Evolutionary conservation across 2,888 invertebrate genomes (phyloP).

Genomic region (Caenorhabditis imperialis): DNA sequence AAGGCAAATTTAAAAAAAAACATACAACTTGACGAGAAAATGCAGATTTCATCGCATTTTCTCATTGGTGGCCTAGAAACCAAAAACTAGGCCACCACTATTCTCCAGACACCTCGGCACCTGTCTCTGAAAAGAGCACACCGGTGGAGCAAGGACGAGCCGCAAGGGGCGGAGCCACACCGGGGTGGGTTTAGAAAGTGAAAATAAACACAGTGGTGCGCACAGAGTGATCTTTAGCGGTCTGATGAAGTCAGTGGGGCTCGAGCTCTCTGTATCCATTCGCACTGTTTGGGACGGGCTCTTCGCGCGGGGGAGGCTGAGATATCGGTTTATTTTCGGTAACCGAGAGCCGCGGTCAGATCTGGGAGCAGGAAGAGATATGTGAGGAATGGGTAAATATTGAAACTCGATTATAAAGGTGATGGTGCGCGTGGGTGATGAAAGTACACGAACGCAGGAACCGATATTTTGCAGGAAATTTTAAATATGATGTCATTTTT

Average conservation of each 20-base stretch:
- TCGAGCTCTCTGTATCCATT: slow-evolving; percentile 13
- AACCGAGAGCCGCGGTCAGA: slow-evolving; percentile 34
- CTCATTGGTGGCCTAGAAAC: too few relatives aligned
- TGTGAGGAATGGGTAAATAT: slow-evolving; percentile 29
- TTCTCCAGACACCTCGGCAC: slow-evolving; percentile 40
- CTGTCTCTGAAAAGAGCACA: slow-evolving; percentile 16
- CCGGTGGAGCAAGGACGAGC: slow-evolving; percentile 26
- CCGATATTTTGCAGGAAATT: too few relatives aligned
- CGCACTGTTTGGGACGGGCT: slow-evolving; percentile 14
- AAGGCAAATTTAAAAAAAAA: too few relatives aligned
- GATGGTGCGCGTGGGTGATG: too few relatives aligned
- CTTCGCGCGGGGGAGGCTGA: neutral
- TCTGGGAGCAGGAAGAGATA: slow-evolving; percentile 3
- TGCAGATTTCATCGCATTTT: too few relatives aligned
- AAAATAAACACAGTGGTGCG: slow-evolving; percentile 50
- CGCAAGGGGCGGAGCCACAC: slow-evolving; percentile 15
- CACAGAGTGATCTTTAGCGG: slow-evolving; percentile 47
- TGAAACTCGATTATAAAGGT: too few relatives aligned
- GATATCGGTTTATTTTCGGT: slow-evolving; percentile 41
- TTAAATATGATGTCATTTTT: too few relatives aligned
- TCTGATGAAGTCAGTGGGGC: slow-evolving; percentile 38
- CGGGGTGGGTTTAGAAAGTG: slow-evolving; percentile 41
- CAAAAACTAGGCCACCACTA: too few relatives aligned
- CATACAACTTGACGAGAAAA: too few relatives aligned
- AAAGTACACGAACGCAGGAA: too few relatives aligned